phyloP scores from a whole-genome alignment of 2,888 invertebrate species.

The Stenodema calcarata region DNA sequence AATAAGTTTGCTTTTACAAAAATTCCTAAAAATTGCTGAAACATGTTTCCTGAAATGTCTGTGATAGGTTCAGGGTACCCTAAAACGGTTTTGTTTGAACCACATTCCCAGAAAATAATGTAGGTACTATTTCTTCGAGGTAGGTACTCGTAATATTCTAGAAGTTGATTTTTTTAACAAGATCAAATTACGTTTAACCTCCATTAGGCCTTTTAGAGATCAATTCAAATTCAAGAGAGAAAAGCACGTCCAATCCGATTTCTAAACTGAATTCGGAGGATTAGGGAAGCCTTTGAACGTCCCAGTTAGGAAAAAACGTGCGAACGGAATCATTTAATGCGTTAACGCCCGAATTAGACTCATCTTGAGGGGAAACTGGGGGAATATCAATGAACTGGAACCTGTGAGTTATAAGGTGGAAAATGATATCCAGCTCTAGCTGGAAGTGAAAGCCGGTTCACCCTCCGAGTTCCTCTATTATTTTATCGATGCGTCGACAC shows the following conservation, averaged over 20 bases:
- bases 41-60: too few relatives aligned
- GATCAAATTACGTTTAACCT: not conserved
- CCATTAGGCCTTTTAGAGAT: not conserved
- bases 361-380: not conserved
- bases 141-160: too few relatives aligned
- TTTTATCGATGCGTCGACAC: not conserved
- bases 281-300: not conserved
- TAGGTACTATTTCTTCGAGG: too few relatives aligned
- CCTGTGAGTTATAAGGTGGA: slow-evolving; percentile 3
- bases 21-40: too few relatives aligned
- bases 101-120: too few relatives aligned
- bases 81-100: not conserved
- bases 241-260: not conserved
- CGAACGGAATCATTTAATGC: not conserved
- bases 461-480: not conserved
- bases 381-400: slow-evolving; percentile 18
- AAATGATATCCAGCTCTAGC: slow-evolving; percentile 13
- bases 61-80: not conserved
- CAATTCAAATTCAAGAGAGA: not conserved
- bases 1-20: too few relatives aligned
- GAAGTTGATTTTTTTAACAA: too few relatives aligned
- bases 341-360: not conserved
- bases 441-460: not conserved
- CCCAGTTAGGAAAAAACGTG: not conserved
- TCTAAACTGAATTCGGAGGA: not conserved